These are phyloP conservation scores for Felis chaus DNA, from an alignment of 2,113 vertebrate species.

Conservation along the genomic window DNA sequence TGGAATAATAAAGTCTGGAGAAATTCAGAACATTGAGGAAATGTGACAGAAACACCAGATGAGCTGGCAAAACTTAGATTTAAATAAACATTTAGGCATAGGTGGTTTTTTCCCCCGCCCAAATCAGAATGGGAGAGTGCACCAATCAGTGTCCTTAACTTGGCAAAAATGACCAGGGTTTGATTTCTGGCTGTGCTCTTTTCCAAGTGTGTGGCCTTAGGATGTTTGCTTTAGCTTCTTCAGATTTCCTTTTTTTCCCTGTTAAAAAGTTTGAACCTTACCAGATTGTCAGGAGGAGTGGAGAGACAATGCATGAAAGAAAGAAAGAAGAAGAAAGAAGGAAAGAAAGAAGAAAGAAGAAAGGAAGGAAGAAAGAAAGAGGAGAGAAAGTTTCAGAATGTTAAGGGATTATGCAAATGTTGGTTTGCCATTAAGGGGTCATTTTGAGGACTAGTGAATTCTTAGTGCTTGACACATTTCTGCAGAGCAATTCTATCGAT, in stretches of 20 bases:
- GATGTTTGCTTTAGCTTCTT: background rate
- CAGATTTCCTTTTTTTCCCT: background rate
- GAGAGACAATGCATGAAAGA: background rate
- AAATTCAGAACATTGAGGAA: background rate
- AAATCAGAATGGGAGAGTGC: background rate
- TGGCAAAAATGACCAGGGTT: background rate
- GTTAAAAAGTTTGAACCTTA: conserved; percentile 24
- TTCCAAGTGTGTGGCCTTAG: background rate
- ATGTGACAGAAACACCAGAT: background rate
- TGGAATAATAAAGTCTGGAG: background rate
- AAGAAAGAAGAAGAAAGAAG: background rate
- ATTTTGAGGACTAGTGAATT: background rate
- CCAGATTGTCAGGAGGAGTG: background rate
- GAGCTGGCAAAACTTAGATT: background rate
- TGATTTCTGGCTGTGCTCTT: background rate
- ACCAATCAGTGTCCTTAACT: background rate
- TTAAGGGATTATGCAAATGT: background rate
- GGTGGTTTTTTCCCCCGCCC: background rate
- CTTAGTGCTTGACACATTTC: background rate
- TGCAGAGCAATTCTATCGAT: background rate
- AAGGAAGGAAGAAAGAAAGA: rapidly evolving
- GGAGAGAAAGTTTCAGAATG: background rate
- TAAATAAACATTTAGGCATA: background rate
- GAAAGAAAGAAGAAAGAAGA: too few species aligned
- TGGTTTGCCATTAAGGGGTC: background rate